Percentiles rank a stretch among this genome's conserved stretches.
Evolutionary conservation across 2,113 vertebrate species (phyloP).

Genomic region (Aythya baeri): DNA sequence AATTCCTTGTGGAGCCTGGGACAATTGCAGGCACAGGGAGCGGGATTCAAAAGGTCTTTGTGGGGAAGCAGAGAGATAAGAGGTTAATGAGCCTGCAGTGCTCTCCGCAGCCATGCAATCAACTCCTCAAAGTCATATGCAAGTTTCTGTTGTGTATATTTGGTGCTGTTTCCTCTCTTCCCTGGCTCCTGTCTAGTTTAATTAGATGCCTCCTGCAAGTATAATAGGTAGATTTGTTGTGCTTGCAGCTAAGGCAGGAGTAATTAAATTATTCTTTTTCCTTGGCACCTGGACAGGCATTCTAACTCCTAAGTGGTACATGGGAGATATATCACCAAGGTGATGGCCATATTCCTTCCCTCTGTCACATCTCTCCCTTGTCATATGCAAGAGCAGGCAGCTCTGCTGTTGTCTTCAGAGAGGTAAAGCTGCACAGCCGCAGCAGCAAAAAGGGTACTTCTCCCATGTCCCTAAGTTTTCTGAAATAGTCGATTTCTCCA

Average conservation of each 20-base stretch:
- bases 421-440: neutral
- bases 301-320: neutral
- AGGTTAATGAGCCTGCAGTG: neutral
- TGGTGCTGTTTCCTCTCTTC: neutral
- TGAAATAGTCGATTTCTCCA: neutral
- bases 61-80: neutral
- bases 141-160: neutral
- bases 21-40: neutral
- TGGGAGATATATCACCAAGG: neutral
- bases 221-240: conserved; percentile 20
- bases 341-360: neutral
- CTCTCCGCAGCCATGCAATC: neutral
- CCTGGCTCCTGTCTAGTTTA: neutral
- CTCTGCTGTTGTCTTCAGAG: neutral
- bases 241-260: conserved; percentile 9
- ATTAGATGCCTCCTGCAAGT: neutral
- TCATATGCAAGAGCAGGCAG: neutral
- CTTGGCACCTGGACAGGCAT: conserved; percentile 1
- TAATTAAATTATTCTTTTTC: conserved; percentile 26
- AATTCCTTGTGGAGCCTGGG: neutral
- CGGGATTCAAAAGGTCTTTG: neutral
- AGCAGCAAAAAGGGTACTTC: neutral
- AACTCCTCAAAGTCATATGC: neutral
- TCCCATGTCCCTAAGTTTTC: neutral
- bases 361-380: neutral